phyloP scores from a whole-genome alignment of 2,797 vertebrate genomes.

The Setipinna tenuifilis region DNA sequence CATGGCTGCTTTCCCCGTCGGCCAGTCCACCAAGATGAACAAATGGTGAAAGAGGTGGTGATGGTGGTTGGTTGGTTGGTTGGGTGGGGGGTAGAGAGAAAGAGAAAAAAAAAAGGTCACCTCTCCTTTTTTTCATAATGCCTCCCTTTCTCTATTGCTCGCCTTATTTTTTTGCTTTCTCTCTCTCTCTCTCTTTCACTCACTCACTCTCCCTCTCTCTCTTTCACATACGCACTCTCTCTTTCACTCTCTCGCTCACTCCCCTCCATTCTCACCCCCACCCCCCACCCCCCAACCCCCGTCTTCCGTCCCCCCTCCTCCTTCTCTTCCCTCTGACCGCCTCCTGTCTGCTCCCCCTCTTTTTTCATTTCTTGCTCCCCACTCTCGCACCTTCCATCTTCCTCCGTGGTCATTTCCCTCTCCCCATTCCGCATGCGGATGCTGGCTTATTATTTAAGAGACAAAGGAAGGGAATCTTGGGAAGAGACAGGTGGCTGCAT shows the following conservation, averaged over 20 bases:
- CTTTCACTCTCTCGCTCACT: conserved; percentile 20
- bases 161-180: conserved; percentile 48
- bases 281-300: too few species aligned
- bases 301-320: conserved; percentile 61
- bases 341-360: conserved; percentile 54
- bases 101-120: conserved; percentile 75
- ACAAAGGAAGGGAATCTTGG: conserved; percentile 75
- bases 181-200: conserved; percentile 31
- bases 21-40: conserved; percentile 49
- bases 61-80: conserved; percentile 41
- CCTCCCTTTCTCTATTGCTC: conserved; percentile 32
- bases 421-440: conserved; percentile 60
- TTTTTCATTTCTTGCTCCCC: conserved; percentile 35
- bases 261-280: conserved; percentile 47
- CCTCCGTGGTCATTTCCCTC: conserved; percentile 60
- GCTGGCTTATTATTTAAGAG: conserved; percentile 75
- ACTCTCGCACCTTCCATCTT: conserved; percentile 60
- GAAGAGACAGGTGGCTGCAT: conserved; percentile 73
- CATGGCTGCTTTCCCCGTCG: conserved; percentile 73
- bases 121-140: conserved; percentile 61
- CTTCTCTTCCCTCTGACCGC: conserved; percentile 57
- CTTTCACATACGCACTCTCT: too few species aligned
- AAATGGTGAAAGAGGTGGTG: conserved; percentile 38
- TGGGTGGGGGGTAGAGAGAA: conserved; percentile 49
- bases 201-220: neutral